These are phyloP conservation scores for Cossypha polioptera DNA, from an alignment of 2,797 vertebrate species.

Conservation along the genomic window DNA sequence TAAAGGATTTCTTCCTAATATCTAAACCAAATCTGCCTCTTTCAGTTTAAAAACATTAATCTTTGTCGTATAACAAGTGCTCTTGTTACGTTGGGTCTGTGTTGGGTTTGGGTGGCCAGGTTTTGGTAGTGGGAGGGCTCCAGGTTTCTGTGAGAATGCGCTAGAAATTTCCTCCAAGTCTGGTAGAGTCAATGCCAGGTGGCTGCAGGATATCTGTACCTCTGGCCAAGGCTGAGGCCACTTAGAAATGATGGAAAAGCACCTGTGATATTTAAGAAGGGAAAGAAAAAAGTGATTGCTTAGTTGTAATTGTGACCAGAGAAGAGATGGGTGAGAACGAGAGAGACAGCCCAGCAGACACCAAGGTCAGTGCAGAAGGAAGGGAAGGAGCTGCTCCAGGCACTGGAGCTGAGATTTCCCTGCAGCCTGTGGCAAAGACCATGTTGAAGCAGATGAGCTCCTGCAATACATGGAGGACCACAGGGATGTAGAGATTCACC, in stretches of 20 bases:
- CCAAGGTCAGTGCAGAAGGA: not conserved
- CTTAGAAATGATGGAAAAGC: not conserved
- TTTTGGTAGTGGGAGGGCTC: not conserved
- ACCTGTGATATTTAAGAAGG: not conserved
- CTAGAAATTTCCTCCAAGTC: not conserved
- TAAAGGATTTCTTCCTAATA: not conserved
- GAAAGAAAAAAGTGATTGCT: not conserved
- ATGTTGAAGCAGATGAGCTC: not conserved
- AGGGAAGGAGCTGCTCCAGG: not conserved
- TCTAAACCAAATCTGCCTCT: not conserved
- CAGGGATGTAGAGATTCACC: no score
- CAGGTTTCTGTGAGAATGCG: not conserved
- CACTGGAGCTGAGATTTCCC: not conserved
- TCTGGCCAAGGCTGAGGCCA: not conserved
- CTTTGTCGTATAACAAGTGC: fast-evolving
- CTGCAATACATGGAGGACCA: not conserved
- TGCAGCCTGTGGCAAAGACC: not conserved
- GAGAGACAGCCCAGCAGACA: not conserved
- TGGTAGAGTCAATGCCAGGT: not conserved
- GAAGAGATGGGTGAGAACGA: not conserved
- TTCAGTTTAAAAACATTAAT: not conserved
- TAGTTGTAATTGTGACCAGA: not conserved
- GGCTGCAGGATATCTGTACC: not conserved
- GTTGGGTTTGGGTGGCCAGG: not conserved
- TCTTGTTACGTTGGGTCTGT: no score